Evolutionary conservation across 2,797 vertebrate genomes (phyloP), one percentile per base, ranked within the genome.

Genomic region (Crypturellus tataupa): DNA sequence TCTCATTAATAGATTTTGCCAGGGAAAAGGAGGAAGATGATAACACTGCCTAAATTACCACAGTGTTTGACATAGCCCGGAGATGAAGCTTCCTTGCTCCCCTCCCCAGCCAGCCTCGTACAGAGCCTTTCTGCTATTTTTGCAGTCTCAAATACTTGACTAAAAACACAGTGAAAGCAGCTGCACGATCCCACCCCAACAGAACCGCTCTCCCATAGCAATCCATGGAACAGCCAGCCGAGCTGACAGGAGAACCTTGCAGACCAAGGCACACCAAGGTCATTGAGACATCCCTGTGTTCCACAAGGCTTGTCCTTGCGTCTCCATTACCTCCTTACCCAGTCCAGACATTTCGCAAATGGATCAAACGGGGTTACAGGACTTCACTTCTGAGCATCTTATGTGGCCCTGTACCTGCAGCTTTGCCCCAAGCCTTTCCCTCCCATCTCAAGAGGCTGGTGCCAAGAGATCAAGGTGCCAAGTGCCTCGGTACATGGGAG

Each of bases 1-100:
- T 95, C 86, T 78, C 75, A 93, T 65, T 94, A 93, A 94, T 27
- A 5, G 27, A 56, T 83, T 93, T 87, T 94, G 72, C 73, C 73
- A 82, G 44, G 29, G 42, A 75, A 87, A 94, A 17, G 68, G 33
- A 87, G 56, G 58, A 60, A 94, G 70, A 94, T 60, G 73, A 27
- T 51, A 80, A 69, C 31, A 35, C 24, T 70, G 58, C 13, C 58
- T 25, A 60, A 87, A 37, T 13, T 64, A 46, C 35, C 62, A 23
- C 65, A 87, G 31, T 20, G 49, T 31, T 20, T 91, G 81, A 40
- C 17, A 35, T 6, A 67, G 81, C 64, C 16, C 20, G 4, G 25
- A 60, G 25, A n/a, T 2, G 21, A 62, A 71, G 16, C 23, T 85
- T 82, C 13, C 58, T 7, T 2, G 0, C 9, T 53, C 16, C 24